These are phyloP conservation scores for Entomobrya proxima DNA, from an alignment of 2,888 invertebrate genomes.

Conservation along the genomic window DNA sequence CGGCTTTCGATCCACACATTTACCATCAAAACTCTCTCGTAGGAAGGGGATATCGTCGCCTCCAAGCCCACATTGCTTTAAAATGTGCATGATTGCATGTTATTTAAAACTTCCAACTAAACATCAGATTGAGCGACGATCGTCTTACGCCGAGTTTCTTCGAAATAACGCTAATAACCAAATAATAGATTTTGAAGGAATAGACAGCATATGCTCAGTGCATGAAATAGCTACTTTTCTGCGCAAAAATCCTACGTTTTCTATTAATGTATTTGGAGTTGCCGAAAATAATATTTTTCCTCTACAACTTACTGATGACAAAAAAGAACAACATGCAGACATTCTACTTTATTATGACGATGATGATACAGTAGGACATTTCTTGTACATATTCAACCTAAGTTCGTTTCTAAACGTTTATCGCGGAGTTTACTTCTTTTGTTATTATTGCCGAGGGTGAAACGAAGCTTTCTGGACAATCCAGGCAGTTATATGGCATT, in stretches of 20 bases:
- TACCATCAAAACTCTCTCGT: neutral
- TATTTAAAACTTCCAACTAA: neutral
- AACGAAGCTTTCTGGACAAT: too few species aligned
- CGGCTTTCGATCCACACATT: neutral
- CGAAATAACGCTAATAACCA: neutral
- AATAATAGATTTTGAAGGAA: neutral
- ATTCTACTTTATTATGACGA: neutral
- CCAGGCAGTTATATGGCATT: too few species aligned
- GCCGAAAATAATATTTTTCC: neutral
- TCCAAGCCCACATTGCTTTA: neutral
- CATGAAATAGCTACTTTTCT: neutral
- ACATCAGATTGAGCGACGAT: neutral
- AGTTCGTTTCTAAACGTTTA: neutral
- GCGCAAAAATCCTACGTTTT: neutral
- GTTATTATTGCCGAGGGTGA: neutral
- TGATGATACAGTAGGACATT: neutral
- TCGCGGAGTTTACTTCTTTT: neutral
- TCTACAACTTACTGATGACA: neutral
- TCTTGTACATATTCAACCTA: neutral
- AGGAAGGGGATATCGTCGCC: neutral
- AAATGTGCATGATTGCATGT: neutral
- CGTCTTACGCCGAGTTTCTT: neutral
- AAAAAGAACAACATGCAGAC: neutral
- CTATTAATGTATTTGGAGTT: conserved; percentile 17
- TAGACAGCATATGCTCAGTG: neutral